Percentiles rank a stretch among this genome's conserved stretches.
Conservation (phyloP, 2,797 vertebrate species). For the Peromyscus attwateri region DNA sequence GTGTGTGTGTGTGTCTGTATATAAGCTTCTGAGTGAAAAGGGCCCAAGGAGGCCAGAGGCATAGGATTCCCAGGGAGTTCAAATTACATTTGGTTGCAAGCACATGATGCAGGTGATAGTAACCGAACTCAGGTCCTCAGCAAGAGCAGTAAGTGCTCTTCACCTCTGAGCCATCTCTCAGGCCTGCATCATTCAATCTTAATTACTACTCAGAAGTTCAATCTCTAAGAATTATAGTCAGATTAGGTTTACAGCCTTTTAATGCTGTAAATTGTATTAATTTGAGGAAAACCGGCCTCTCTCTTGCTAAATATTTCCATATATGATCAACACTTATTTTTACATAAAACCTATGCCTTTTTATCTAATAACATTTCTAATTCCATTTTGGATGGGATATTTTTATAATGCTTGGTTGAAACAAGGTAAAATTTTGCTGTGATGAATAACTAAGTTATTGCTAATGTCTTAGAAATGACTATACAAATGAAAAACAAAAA, state of each 20-base stretch:
- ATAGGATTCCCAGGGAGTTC: not conserved
- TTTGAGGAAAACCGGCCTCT: slow-evolving; percentile 6
- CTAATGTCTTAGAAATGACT: slow-evolving; percentile 34
- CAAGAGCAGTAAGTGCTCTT: not conserved
- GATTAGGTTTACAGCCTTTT: not conserved
- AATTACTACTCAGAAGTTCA: not conserved
- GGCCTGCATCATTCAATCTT: not conserved
- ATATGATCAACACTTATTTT: not conserved
- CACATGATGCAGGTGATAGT: not conserved
- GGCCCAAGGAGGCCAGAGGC: not conserved
- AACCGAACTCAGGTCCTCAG: not conserved
- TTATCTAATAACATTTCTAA: slow-evolving; percentile 49
- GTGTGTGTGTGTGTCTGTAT: not conserved
- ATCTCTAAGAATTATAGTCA: not conserved
- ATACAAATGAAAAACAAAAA: not conserved
- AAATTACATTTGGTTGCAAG: no score
- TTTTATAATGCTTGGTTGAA: slow-evolving; percentile 25
- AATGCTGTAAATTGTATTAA: not conserved
- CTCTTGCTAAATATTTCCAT: not conserved
- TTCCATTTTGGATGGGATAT: not conserved
- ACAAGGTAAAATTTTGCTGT: not conserved
- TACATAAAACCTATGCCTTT: not conserved
- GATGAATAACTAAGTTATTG: not conserved
- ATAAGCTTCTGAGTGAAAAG: not conserved
- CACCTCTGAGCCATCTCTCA: not conserved